Evolutionary conservation across 2,113 vertebrate species (phyloP).

Genomic region (Paradoxurus hermaphroditus): DNA sequence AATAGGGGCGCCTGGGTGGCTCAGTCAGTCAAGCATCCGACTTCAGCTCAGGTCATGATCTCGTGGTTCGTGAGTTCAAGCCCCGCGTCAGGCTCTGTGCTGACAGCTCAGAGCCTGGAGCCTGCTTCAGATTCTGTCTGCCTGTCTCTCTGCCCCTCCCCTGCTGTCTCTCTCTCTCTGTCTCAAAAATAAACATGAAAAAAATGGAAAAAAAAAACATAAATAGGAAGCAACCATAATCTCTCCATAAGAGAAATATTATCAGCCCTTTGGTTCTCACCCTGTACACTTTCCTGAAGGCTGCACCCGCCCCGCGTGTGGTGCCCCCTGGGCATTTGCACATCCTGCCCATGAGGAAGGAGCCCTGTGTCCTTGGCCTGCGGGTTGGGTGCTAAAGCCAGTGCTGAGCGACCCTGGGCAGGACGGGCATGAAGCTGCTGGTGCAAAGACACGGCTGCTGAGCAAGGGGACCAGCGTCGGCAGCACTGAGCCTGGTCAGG

Average conservation of each 20-base stretch:
- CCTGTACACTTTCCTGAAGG: rapidly evolving
- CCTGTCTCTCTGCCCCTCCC: no score
- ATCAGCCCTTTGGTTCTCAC: rapidly evolving
- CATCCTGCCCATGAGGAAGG: rapidly evolving
- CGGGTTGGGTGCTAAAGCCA: rapidly evolving
- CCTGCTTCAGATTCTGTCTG: no score
- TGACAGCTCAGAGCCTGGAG: no score
- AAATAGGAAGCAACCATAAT: neutral
- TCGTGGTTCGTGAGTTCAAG: no score
- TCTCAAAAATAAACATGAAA: no score
- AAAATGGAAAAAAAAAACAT: no score
- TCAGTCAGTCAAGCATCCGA: no score
- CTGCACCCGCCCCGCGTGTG: rapidly evolving
- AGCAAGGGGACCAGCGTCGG: neutral
- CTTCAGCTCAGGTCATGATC: no score
- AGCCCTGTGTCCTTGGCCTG: neutral
- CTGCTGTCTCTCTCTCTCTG: no score
- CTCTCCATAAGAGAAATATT: neutral
- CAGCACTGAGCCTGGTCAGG: neutral
- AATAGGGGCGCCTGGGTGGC: no score
- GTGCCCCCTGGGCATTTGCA: neutral
- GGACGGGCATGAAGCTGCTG: rapidly evolving
- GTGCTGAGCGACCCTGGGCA: neutral
- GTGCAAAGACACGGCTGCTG: rapidly evolving
- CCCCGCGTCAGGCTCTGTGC: no score